Evolutionary conservation across 2,113 vertebrate species (phyloP), one percentile per base, ranked within the genome.

Genomic region (Ctenomys sociabilis): DNA sequence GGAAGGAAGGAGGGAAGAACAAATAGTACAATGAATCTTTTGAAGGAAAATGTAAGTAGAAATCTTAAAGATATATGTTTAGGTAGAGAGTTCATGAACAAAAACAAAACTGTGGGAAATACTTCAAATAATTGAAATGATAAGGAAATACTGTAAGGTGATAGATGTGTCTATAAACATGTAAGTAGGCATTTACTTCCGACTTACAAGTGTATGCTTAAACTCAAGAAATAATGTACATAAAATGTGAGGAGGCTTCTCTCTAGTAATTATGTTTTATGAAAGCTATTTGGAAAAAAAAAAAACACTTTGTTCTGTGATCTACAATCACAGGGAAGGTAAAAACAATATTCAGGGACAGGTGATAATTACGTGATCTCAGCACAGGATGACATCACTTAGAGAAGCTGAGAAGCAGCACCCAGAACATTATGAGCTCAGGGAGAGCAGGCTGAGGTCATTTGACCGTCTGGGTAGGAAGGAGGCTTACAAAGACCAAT

Each of bases 341-440:
- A 54, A 54, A 32, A 35, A 8, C 2, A n/a, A 6, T 10, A 7
- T 22, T 19, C 30, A 26, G 13, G 7, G 5, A 1, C 32, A 52
- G 30, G 9, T 32, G 10, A 26, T 68, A 57, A 72, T 13, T 24
- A 63, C 16, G 0, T 30, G 12, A 43, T 8, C 4, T 43, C 7
- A 4, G 59, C 28, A 5, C 14, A 22, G 17, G 24, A 6, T 63
- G 11, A 28, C 35, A 14, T 6, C 0, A 7, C 11, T 3, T 3
- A 37, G 3, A 70, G 16, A 26, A 73, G 1, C 26, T 8, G 13
- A 11, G 63, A 61, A 85, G 32, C 17, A 24, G 10, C 43, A 32
- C 10, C 7, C 35, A 2, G 32, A 16, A 16, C 22, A 35, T 0
- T 7, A 3, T 19, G 45, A 28, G 54, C 26, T 0, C 19, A 21